Evolutionary conservation across 2,797 vertebrate genomes (phyloP), one percentile per base, ranked within the genome.

Genomic region (Anguilla megastoma): DNA sequence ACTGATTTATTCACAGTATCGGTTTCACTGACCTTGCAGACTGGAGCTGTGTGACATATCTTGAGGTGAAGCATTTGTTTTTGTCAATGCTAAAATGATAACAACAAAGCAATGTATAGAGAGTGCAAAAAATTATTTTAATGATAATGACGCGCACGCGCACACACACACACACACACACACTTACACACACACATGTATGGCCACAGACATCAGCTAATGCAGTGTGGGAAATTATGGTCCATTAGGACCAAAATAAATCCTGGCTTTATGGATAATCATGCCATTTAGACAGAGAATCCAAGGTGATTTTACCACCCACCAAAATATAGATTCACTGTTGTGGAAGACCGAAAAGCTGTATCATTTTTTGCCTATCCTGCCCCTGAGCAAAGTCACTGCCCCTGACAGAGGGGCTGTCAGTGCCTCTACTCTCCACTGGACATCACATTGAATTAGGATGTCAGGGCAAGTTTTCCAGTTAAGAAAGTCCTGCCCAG

Each of bases 391-490:
- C 80, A 50, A 18, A 79, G 82, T 45, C 18, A 14, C 82, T 52
- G 63, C 60, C 85, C 36, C 60, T 69, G 30, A 79, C 74, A 79
- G 33, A 41, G 16, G 74, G 33, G 12, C 36, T 41, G 12, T 45
- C 33, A 79, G 33, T 41, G 45, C 21, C 50, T 36, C 21, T 36
- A 30, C 36, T 45, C 84, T 88, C 54, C 85, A 24, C n/a, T 21
- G 30, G 69, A 85, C 27, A 33, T 84, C 89, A 85, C 85, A 76
- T 84, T 82, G 1, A 76, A 76, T 69, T 90, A 88, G 79, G 50
- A 30, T 18, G 69, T 90, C 86, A 74, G 80, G 90, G 85, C 16
- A 84, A 87, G 89, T 86, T 87, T 86, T 58, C 56, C 88, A 88
- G 87, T 52, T 54, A 86, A 52, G 89, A 88, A 52, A 36, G 74